phyloP scores from a whole-genome alignment of 2,888 invertebrate species.

The Lasioglossum figueresi region DNA sequence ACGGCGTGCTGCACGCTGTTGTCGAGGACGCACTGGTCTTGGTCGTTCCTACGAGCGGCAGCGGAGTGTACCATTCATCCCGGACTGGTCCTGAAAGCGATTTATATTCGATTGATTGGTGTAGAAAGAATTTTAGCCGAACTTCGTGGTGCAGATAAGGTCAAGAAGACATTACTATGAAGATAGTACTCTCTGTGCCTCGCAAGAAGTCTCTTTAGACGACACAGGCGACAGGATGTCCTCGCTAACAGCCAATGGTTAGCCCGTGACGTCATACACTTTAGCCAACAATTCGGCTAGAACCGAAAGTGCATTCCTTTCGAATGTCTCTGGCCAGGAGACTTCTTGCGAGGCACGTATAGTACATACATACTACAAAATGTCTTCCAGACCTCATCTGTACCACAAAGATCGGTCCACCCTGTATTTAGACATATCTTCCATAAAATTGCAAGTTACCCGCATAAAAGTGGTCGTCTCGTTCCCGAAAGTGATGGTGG shows the following conservation, averaged over 20 bases:
- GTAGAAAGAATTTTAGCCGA: background rate
- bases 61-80: slow-evolving; percentile 82
- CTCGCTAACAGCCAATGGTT: no score
- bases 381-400: no score
- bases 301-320: no score
- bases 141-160: no score
- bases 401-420: background rate
- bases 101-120: background rate
- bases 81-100: slow-evolving; percentile 78
- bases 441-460: slow-evolving; percentile 83
- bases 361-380: no score
- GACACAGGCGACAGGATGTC: no score
- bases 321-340: no score
- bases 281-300: no score
- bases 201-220: no score
- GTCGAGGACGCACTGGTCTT: slow-evolving; percentile 76
- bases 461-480: slow-evolving; percentile 90
- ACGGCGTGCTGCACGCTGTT: slow-evolving; percentile 78
- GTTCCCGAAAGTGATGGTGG: slow-evolving; percentile 91
- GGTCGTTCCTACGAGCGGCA: slow-evolving; percentile 79
- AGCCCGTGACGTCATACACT: no score
- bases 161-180: background rate
- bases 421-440: background rate
- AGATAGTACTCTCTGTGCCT: no score
- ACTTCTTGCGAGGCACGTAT: no score